Percentiles rank a stretch among this genome's conserved stretches.
phyloP scores from a whole-genome alignment of 2,888 invertebrate genomes.

The Labia minor region DNA sequence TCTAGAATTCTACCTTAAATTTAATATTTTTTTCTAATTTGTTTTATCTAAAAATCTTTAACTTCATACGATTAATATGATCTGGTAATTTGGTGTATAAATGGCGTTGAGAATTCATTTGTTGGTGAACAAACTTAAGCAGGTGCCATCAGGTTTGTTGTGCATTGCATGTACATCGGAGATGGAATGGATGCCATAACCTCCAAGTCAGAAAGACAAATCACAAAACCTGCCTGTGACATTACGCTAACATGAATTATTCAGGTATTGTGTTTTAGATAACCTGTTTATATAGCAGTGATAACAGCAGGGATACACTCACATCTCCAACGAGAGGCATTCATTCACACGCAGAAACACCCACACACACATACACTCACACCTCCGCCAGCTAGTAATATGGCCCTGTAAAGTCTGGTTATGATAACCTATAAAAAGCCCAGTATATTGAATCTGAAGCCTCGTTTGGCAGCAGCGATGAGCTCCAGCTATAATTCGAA shows the following conservation, averaged over 20 bases:
- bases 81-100: too few relatives aligned
- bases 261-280: constrained; percentile 24
- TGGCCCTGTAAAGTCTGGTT: constrained; percentile 8
- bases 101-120: neutral
- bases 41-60: too few relatives aligned
- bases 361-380: neutral
- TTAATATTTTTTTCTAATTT: too few relatives aligned
- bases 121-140: neutral
- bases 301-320: neutral
- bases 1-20: too few relatives aligned
- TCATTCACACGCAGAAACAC: neutral
- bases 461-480: constrained; percentile 1
- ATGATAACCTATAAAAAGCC: constrained; percentile 7
- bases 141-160: neutral
- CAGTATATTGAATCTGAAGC: neutral
- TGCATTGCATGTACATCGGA: neutral
- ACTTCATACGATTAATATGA: too few relatives aligned
- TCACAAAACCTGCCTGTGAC: constrained; percentile 27
- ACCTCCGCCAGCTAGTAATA: neutral
- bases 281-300: constrained; percentile 9
- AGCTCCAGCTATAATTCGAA: constrained; percentile 1
- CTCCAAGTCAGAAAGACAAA: constrained; percentile 24
- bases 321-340: neutral
- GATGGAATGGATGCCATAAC: constrained; percentile 16
- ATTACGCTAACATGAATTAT: constrained; percentile 26